These are phyloP conservation scores for Cheilinus undulatus DNA, from an alignment of 2,113 vertebrate species.

Conservation along the genomic window DNA sequence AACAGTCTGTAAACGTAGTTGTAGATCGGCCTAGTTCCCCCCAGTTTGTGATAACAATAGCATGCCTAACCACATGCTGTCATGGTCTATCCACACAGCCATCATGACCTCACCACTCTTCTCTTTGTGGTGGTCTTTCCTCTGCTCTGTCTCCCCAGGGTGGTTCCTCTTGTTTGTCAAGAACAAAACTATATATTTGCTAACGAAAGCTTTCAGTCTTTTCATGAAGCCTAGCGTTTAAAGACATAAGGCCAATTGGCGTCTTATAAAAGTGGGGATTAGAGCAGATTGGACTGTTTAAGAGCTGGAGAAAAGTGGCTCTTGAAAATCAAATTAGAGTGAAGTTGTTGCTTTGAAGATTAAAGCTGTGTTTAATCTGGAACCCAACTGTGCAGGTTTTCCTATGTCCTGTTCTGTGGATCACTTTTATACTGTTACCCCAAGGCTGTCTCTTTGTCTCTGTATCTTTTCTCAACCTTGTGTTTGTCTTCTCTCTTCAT, in stretches of 20 bases:
- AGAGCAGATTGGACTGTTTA: conserved; percentile 21
- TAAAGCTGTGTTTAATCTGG: conserved; percentile 39
- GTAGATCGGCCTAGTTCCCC: not conserved
- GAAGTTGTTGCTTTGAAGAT: conserved; percentile 43
- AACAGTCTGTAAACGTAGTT: conserved; percentile 15
- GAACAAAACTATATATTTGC: conserved; percentile 11
- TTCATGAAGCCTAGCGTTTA: not conserved
- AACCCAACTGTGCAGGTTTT: conserved; percentile 40
- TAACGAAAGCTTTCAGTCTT: not conserved
- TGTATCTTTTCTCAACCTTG: conserved; percentile 29
- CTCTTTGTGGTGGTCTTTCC: conserved; percentile 28
- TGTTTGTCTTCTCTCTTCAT: conserved; percentile 9
- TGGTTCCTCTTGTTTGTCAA: conserved; percentile 26
- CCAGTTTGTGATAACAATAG: conserved; percentile 14
- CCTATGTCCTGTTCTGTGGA: conserved; percentile 10
- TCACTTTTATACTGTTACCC: not conserved
- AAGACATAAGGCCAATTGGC: conserved; percentile 2
- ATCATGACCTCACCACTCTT: conserved; percentile 12
- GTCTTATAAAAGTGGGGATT: conserved; percentile 29
- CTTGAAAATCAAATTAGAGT: conserved; percentile 29
- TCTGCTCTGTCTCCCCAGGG: conserved; percentile 2
- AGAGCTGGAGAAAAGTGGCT: conserved; percentile 14
- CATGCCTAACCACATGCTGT: conserved; percentile 15
- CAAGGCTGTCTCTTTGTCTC: not conserved
- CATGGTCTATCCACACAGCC: conserved; percentile 13